These are phyloP conservation scores for Oscheius sp. DNA, from an alignment of 1,140 invertebrate species.

Conservation along the genomic window DNA sequence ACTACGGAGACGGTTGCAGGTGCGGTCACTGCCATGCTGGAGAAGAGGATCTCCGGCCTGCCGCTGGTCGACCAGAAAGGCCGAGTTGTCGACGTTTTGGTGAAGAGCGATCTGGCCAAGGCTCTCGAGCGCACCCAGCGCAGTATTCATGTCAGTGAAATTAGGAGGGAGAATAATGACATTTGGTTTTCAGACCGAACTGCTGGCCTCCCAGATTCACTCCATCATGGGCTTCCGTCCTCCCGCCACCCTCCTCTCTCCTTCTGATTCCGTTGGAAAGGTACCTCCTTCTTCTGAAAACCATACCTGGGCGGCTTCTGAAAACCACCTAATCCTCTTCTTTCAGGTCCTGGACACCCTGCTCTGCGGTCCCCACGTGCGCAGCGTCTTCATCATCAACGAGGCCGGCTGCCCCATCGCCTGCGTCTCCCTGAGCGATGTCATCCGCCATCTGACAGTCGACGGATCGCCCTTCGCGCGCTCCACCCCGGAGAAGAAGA, in stretches of 20 bases:
- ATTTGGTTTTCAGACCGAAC: not conserved
- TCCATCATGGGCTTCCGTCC: not conserved
- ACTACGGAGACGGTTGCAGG: not conserved
- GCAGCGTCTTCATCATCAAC: not conserved
- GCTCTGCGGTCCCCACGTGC: not conserved
- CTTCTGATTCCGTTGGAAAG: not conserved
- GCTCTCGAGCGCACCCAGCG: not conserved
- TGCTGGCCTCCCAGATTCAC: not conserved
- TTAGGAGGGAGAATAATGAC: not conserved
- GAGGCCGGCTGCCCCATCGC: not conserved
- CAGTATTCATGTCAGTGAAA: not conserved
- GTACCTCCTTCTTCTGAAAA: too few relatives aligned
- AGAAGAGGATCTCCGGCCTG: not conserved
- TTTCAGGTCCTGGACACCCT: slow-evolving; percentile 9
- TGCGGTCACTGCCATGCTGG: not conserved
- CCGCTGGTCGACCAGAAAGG: slow-evolving; percentile 13
- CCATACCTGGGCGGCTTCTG: not conserved
- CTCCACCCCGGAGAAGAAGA: not conserved
- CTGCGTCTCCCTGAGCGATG: not conserved
- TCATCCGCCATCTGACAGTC: not conserved
- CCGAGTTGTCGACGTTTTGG: not conserved
- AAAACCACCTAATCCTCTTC: not conserved
- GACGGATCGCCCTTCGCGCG: not conserved
- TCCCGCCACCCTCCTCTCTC: not conserved
- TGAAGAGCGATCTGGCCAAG: slow-evolving; percentile 1